A percentile compares a stretch with the other conserved stretches of the same genome.
Conservation (phyloP, 2,797 vertebrate species). For the Gymnopithys bicolor region DNA sequence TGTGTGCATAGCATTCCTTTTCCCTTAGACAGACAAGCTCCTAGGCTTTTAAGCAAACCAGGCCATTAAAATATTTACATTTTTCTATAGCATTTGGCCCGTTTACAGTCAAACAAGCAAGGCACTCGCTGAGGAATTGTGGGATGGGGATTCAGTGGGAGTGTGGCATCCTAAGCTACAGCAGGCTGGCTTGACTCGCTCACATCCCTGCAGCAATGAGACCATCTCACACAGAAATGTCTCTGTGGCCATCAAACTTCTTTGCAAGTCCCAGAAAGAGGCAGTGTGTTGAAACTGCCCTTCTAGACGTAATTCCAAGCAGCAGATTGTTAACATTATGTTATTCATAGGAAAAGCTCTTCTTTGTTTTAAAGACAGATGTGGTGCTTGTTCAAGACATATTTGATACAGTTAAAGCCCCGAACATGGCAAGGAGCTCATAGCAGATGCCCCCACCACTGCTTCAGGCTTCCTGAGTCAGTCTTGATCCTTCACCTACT, state of each 20-base stretch:
- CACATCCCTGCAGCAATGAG: neutral
- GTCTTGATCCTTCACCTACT: neutral
- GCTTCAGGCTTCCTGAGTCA: neutral
- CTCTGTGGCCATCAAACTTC: neutral
- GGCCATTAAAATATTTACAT: constrained; percentile 59
- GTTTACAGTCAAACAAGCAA: neutral
- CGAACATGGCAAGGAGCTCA: neutral
- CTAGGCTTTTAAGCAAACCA: constrained; percentile 19
- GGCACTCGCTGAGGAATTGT: neutral
- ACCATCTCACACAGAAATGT: neutral
- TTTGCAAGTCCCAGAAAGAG: neutral
- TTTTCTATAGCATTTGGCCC: constrained; percentile 23
- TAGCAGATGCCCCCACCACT: neutral
- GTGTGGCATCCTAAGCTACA: neutral
- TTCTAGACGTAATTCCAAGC: neutral
- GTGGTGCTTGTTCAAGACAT: neutral
- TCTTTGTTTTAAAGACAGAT: neutral
- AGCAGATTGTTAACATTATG: neutral
- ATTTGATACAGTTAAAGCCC: neutral
- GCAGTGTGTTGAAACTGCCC: neutral
- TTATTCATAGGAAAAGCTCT: neutral
- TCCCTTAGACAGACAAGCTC: neutral
- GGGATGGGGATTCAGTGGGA: neutral
- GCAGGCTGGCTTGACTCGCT: neutral
- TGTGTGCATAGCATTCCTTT: constrained; percentile 45